Percentiles rank a stretch among this genome's conserved stretches.
Evolutionary conservation across 2,797 vertebrate genomes (phyloP).

Genomic region (Enteromius thamalakanensis): DNA sequence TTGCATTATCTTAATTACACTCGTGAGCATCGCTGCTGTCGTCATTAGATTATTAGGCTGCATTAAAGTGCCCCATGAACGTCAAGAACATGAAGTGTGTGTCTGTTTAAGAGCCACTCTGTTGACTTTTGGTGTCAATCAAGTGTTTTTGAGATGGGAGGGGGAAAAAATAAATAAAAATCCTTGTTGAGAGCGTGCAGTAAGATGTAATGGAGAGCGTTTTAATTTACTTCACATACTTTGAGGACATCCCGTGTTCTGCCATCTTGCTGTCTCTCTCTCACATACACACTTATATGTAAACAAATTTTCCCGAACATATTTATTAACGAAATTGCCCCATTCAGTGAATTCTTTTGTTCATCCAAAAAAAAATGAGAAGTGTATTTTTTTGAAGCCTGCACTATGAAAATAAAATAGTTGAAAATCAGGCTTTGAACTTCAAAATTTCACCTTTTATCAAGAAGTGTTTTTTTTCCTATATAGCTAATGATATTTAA

Average conservation of each 20-base stretch:
- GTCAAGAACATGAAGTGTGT: conserved; percentile 69
- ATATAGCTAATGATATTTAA: conserved; percentile 54
- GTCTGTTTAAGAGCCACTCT: conserved; percentile 71
- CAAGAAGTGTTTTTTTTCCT: neutral
- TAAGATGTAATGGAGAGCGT: conserved; percentile 17
- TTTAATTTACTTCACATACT: conserved; percentile 10
- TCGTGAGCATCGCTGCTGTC: conserved; percentile 70
- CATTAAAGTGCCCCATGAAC: conserved; percentile 68
- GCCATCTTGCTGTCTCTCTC: neutral
- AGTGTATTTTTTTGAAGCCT: neutral
- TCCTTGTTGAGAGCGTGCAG: conserved; percentile 8
- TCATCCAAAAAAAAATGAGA: neutral
- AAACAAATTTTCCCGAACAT: neutral
- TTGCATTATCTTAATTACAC: conserved; percentile 76
- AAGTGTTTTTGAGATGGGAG: conserved; percentile 55
- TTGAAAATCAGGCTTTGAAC: neutral
- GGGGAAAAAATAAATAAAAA: conserved; percentile 34
- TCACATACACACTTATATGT: conserved; percentile 25
- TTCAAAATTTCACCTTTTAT: neutral
- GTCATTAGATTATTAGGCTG: conserved; percentile 76
- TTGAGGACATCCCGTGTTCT: neutral
- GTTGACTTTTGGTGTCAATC: conserved; percentile 67
- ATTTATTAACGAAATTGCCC: neutral
- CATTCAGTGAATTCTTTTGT: too few relatives aligned
- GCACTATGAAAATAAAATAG: neutral